A percentile compares a stretch with the other conserved stretches of the same genome.
Conservation (phyloP, 2,797 vertebrate genomes). For the Tapirus indicus region DNA sequence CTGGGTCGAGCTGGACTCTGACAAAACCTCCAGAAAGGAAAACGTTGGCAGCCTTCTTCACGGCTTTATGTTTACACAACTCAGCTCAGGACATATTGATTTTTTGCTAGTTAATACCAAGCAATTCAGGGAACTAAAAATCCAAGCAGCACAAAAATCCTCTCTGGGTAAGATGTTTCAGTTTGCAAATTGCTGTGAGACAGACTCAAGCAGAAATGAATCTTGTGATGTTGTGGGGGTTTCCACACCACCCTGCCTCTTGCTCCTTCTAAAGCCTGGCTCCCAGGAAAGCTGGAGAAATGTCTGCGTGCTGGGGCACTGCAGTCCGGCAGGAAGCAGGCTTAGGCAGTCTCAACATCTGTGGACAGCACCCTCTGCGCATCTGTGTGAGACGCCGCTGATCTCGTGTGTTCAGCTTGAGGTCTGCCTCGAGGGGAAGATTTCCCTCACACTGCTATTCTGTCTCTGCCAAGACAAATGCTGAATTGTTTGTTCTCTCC, state of each 20-base stretch:
- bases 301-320: neutral
- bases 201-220: conserved; percentile 32
- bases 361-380: neutral
- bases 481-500: conserved; percentile 35
- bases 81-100: conserved; percentile 56
- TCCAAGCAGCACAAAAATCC: conserved; percentile 22
- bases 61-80: conserved; percentile 42
- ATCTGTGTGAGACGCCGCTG: neutral
- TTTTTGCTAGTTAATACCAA: conserved; percentile 54
- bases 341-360: conserved; percentile 29
- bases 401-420: neutral
- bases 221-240: neutral
- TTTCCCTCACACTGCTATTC: neutral
- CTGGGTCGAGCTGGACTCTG: conserved; percentile 59
- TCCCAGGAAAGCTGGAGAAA: neutral
- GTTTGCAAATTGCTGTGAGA: conserved; percentile 62
- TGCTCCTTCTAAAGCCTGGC: neutral
- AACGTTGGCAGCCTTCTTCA: conserved; percentile 26
- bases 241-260: conserved; percentile 32
- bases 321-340: neutral
- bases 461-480: neutral
- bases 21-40: conserved; percentile 65
- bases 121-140: conserved; percentile 67
- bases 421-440: conserved; percentile 43
- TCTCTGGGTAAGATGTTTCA: conserved; percentile 43